Evolutionary conservation across 2,797 vertebrate genomes (phyloP), one percentile per base, ranked within the genome.

Genomic region (Clarias fuscus): DNA sequence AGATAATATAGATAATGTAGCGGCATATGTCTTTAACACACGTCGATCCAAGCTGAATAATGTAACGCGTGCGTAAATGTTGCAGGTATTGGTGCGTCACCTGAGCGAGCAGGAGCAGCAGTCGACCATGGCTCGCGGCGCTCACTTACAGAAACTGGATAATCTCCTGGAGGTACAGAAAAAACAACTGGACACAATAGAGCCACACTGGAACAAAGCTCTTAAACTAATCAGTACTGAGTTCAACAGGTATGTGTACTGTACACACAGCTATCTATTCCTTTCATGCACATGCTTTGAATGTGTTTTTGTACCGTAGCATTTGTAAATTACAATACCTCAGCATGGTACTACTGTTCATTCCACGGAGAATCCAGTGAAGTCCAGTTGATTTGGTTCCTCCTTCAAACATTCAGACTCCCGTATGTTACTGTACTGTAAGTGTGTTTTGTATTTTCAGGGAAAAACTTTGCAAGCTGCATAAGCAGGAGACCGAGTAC

Each of bases 91-190:
- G 91, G 92, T 92, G 56, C 91, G 85, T 70, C 95, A 97, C 80
- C 92, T 97, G 87, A 91, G 91, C 0, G 95, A 96, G 85, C 94
- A 95, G 0, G 95, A 97, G 88, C 94, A 94, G 82, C 96, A 97
- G 90, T 94, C 95, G 0, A 89, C 89, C 61, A 91, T 90, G 2
- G 95, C 95, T 1, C 86, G 95, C 83, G 88, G 94, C 67, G 93
- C 95, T 83, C 96, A 97, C 90, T 84, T 96, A 84, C 92, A 94
- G 88, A 94, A 93, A 17, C 0, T 92, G 0, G 96, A 97, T 80
- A 88, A 88, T 33, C 93, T 97, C 81, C 78, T 96, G 89, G 88
- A 95, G 24, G 90, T 97, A 24, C 96, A 97, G 90, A 93, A 87
- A 56, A 48, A 88, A 82, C 93, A 95, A 82, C 91, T 97, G 88